Base-by-base conservation (phyloP, 2,888 invertebrate species). In the Proisotoma minuta region DNA sequence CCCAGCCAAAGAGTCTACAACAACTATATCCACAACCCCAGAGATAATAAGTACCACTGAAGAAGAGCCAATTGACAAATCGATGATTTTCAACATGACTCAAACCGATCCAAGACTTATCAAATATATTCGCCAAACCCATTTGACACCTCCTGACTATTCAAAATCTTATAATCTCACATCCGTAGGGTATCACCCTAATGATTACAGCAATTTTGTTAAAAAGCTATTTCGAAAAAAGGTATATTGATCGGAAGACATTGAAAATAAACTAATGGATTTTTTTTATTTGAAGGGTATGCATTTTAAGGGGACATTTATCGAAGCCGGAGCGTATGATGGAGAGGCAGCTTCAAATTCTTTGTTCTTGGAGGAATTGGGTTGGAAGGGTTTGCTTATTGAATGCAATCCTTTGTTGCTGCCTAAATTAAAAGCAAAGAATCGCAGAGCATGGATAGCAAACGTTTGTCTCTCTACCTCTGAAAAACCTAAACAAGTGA, bases 381-480 rank as follows among this genome's bases (percentile, higher is more conserved):
- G 54, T 22, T 54, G 54, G 54, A 2, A 3, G 23, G 54, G 54
- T 3, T 4, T 54, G 10, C 39, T 54, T n/a, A 39, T 54, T 12
- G 54, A 54, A 39, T 54, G 54, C 39, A 54, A 54, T 22, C 54
- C 54, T 3, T n/a, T 39, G 10, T 22, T 23, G 4, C 20, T 54
- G 10, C 54, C 54, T 3, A 54, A 54, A 22, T 39, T 54, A 2
- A 4, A 23, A 24, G 22, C 34, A 4, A 54, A 54, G 39, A 54
- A 54, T 39, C 54, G 54, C 4, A 54, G 39, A 22, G 54, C 54
- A n/a, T 54, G 54, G 54, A 54, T 54, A 34, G 54, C 54, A 3
- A 12, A 34, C 22, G 54, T 54, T 15, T 54, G 54, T 22, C 23
- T 54, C 3, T 29, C 54, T 4, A 4, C 27, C 3, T 22, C 54